These are phyloP conservation scores for Clamator glandarius DNA, from an alignment of 2,797 vertebrate genomes.

Conservation along the genomic window DNA sequence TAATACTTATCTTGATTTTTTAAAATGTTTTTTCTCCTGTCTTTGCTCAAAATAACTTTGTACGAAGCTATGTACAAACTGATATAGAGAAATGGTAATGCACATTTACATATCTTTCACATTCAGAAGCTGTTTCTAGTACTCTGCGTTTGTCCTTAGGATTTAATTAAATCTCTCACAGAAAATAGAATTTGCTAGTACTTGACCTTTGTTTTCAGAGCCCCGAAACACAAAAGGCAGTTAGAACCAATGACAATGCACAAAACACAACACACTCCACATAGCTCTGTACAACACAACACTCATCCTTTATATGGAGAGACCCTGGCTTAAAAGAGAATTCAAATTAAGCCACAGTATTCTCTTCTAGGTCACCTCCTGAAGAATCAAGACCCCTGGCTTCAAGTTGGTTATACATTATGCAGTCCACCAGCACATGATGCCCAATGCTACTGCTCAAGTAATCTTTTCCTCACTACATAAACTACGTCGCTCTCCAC, in stretches of 20 bases:
- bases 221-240: slow-evolving; percentile 55
- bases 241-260: slow-evolving; percentile 67
- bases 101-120: slow-evolving; percentile 18
- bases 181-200: slow-evolving; percentile 67
- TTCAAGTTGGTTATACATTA: neutral
- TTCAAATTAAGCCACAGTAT: slow-evolving; percentile 3
- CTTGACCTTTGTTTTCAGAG: slow-evolving; percentile 67
- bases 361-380: neutral
- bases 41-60: neutral
- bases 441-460: neutral
- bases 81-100: neutral
- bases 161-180: slow-evolving; percentile 63
- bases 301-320: neutral
- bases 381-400: neutral
- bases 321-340: slow-evolving; percentile 33
- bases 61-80: neutral
- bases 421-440: neutral
- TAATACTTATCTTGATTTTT: neutral
- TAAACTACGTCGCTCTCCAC: neutral
- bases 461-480: neutral
- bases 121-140: slow-evolving; percentile 50
- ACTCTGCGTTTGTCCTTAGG: slow-evolving; percentile 63
- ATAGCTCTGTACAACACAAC: slow-evolving; percentile 12
- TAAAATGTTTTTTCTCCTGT: neutral
- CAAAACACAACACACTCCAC: slow-evolving; percentile 34